Evolutionary conservation across 2,888 invertebrate species (phyloP).

Genomic region (Antitype chi): DNA sequence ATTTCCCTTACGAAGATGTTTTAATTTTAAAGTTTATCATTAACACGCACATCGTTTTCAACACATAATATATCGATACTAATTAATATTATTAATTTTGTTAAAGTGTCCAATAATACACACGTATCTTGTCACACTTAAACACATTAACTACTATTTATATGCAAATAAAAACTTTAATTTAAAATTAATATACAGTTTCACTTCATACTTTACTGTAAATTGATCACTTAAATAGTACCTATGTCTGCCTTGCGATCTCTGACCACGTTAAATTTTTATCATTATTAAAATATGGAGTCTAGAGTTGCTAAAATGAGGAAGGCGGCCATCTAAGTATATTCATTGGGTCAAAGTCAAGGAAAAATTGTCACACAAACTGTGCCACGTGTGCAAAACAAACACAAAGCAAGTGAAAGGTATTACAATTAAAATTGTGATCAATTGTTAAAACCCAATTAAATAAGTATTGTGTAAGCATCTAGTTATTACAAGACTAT

Average conservation of each 20-base stretch:
- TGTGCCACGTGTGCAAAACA: conserved; percentile 69
- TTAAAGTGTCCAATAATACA: conserved; percentile 4
- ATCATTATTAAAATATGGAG: not conserved
- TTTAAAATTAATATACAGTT: not conserved
- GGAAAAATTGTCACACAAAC: conserved; percentile 21
- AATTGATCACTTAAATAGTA: not conserved
- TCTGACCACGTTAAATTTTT: not conserved
- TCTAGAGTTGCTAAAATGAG: not conserved
- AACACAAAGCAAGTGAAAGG: conserved; percentile 87
- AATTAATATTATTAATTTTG: conserved; percentile 29
- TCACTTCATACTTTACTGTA: not conserved
- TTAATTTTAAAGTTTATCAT: conserved; percentile 34
- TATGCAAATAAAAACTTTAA: not conserved
- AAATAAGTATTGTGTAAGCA: conserved; percentile 86
- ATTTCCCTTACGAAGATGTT: conserved; percentile 30
- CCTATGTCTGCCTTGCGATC: not conserved
- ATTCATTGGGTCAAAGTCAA: conserved; percentile 39
- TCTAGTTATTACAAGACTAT: conserved; percentile 80
- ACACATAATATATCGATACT: conserved; percentile 27
- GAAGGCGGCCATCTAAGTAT: not conserved
- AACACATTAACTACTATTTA: conserved; percentile 12
- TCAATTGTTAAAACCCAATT: conserved; percentile 86
- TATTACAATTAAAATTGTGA: conserved; percentile 84
- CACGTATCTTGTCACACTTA: not conserved
- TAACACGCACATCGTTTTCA: conserved; percentile 33